Percentiles rank a stretch among this genome's conserved stretches.
phyloP scores from a whole-genome alignment of 2,113 vertebrate genomes.

The Pluvialis apricaria region DNA sequence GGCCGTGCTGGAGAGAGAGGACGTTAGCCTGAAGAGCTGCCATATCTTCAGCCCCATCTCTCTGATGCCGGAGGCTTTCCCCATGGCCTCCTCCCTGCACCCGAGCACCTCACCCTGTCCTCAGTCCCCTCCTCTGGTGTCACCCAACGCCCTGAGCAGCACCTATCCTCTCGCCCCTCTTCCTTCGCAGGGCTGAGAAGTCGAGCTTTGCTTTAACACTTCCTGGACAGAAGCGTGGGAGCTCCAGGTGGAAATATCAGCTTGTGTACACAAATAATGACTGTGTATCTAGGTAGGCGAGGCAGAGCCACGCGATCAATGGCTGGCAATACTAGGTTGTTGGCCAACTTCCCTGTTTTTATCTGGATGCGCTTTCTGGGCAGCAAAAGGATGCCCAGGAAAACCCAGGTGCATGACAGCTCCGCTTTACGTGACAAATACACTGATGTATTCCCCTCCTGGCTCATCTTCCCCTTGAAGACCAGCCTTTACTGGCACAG shows the following conservation, averaged over 20 bases:
- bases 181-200: background rate
- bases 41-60: background rate
- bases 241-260: background rate
- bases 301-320: background rate
- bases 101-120: background rate
- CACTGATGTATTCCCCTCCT: background rate
- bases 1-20: background rate
- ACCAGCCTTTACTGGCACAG: background rate
- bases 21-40: background rate
- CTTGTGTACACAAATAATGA: background rate
- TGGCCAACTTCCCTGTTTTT: background rate
- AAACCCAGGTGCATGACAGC: background rate
- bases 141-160: background rate
- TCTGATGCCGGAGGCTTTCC: background rate
- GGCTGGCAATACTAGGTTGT: background rate
- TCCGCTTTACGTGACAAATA: background rate
- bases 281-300: slow-evolving; percentile 22
- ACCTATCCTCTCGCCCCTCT: background rate
- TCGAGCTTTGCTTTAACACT: background rate
- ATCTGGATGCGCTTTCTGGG: background rate
- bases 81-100: background rate
- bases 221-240: background rate
- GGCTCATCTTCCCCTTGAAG: background rate
- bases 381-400: background rate
- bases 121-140: background rate